Percentiles rank a stretch among this genome's conserved stretches.
Evolutionary conservation across 2,888 invertebrate species (phyloP).

Genomic region (Aphodius sticticus): DNA sequence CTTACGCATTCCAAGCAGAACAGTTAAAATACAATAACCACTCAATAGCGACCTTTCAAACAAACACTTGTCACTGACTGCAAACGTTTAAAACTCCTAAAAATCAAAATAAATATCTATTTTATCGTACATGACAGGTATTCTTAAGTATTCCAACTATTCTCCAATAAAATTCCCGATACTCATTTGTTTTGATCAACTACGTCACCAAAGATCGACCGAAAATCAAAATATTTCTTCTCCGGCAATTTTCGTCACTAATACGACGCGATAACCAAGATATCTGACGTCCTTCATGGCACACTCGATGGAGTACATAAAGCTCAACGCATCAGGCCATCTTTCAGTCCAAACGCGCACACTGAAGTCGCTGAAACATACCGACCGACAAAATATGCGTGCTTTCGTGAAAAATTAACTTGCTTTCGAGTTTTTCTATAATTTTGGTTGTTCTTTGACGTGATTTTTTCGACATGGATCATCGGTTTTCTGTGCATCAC

Average conservation of each 20-base stretch:
- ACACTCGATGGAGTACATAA: background rate
- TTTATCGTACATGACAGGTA: background rate
- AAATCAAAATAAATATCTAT: background rate
- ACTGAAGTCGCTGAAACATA: background rate
- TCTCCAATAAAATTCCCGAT: background rate
- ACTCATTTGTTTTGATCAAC: background rate
- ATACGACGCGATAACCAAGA: background rate
- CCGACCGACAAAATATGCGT: background rate
- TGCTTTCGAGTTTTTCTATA: background rate
- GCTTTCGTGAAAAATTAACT: background rate
- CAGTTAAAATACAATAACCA: background rate
- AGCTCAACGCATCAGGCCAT: background rate
- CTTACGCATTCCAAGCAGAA: background rate
- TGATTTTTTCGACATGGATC: background rate
- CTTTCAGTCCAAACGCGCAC: background rate
- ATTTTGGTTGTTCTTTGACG: background rate
- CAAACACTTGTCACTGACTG: background rate
- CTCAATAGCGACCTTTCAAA: background rate
- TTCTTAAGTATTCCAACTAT: background rate
- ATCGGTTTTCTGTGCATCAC: slow-evolving; percentile 19
- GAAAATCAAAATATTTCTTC: background rate
- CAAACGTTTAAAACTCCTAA: no score
- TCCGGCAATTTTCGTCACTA: background rate
- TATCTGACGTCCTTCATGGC: background rate
- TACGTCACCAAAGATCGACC: background rate